Conservation (phyloP, 2,797 vertebrate species). For the Brachymystax lenok region DNA sequence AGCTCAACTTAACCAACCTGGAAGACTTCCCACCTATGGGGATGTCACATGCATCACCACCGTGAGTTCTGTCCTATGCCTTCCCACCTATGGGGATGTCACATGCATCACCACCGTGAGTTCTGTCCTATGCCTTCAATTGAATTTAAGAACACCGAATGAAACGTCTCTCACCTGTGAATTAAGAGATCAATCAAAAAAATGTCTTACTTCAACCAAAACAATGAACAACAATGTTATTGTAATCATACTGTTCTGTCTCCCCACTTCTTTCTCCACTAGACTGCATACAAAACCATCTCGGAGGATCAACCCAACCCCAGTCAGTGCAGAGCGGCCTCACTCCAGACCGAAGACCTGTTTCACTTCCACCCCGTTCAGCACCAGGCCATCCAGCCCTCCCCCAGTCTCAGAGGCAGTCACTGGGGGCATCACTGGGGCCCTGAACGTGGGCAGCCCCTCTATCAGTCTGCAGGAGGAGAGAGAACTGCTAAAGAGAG, state of each 20-base stretch:
- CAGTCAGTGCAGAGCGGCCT: slow-evolving; percentile 88
- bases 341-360: slow-evolving; percentile 94
- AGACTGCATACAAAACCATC: slow-evolving; percentile 87
- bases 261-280: background rate
- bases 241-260: background rate
- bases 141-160: too few relatives aligned
- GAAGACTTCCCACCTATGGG: slow-evolving; percentile 95
- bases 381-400: slow-evolving; percentile 65
- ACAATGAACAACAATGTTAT: background rate
- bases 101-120: slow-evolving; percentile 78
- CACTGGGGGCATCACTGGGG: slow-evolving; percentile 18
- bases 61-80: slow-evolving; percentile 81
- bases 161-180: background rate
- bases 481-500: slow-evolving; percentile 91
- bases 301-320: slow-evolving; percentile 95
- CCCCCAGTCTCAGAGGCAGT: slow-evolving; percentile 59
- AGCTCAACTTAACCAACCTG: slow-evolving; percentile 91
- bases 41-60: slow-evolving; percentile 68
- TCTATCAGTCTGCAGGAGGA: slow-evolving; percentile 87
- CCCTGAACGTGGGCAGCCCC: slow-evolving; percentile 62
- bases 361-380: slow-evolving; percentile 94
- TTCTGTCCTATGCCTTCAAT: slow-evolving; percentile 29
- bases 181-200: background rate
- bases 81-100: slow-evolving; percentile 89
- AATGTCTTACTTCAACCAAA: background rate